Evolutionary conservation across 2,113 vertebrate species (phyloP).

Genomic region (Hippocampus barbouri): DNA sequence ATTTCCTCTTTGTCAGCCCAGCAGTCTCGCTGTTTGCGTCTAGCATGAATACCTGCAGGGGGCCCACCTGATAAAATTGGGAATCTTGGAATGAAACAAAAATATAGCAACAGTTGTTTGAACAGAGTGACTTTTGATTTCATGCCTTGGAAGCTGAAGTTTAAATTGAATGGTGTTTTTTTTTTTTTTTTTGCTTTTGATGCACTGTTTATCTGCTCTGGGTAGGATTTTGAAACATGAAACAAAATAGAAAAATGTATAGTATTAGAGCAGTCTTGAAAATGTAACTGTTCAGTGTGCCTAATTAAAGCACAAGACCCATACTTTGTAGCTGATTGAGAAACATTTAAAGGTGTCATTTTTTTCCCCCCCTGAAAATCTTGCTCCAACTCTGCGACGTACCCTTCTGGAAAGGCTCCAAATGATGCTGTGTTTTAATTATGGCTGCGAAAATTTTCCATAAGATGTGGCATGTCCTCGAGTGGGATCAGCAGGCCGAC

Average conservation of each 20-base stretch:
- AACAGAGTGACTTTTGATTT: slow-evolving; percentile 58
- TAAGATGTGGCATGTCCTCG: neutral
- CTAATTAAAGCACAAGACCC: neutral
- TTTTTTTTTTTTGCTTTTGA: slow-evolving; percentile 31
- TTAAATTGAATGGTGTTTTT: neutral
- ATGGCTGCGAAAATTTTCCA: neutral
- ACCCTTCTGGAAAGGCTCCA: neutral
- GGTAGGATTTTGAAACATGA: too few species aligned
- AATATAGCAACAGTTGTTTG: slow-evolving; percentile 35
- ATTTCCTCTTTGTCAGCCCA: slow-evolving; percentile 67
- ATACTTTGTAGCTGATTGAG: neutral
- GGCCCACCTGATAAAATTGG: slow-evolving; percentile 70
- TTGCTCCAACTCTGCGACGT: neutral
- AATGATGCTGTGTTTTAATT: neutral
- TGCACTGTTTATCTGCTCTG: too few species aligned
- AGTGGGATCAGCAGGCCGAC: neutral
- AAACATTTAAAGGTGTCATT: neutral
- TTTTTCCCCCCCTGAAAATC: neutral
- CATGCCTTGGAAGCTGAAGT: slow-evolving; percentile 60
- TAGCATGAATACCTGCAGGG: slow-evolving; percentile 71
- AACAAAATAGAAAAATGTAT: too few species aligned
- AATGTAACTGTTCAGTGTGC: slow-evolving; percentile 28
- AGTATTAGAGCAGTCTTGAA: slow-evolving; percentile 24
- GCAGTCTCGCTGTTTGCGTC: slow-evolving; percentile 66
- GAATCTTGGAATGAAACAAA: slow-evolving; percentile 57